Base-by-base conservation (phyloP, 2,797 vertebrate species). In the Corythornis leucogaster region DNA sequence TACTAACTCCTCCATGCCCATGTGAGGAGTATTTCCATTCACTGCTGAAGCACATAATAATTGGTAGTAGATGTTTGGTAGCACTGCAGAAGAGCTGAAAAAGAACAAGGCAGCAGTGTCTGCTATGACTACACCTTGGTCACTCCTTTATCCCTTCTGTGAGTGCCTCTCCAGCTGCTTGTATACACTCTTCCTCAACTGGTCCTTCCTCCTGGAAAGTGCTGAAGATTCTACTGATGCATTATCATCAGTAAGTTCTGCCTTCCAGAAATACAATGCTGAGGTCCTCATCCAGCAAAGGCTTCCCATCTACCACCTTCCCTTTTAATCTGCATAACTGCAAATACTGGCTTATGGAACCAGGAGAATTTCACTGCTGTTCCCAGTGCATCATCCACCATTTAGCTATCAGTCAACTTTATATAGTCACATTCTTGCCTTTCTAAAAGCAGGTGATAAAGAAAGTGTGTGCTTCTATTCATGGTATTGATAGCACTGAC, bases 271-370 rank as follows among this genome's bases (percentile, higher is more conserved):
- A 21, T 13, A 35, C 11, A 28, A 12, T 54, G 17, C 46, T 68
- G 50, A 45, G 12, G 3, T 38, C 19, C n/a, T 35, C 22, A 19
- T 14, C 11, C 45, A 51, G 31, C 0, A 0, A 51, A 19, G 4
- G 21, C 48, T 81, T 80, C 50, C 42, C 64, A 12, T 30, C 31
- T 15, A 1, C n/a, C 46, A 18, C 31, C 7, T 77, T 85, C 13
- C 31, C 31, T 83, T 79, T 83, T n/a, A 45, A 57, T 77, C 63
- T 81, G 15, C 31, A 25, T 42, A 30, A 15, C 48, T 78, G 62
- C 42, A 87, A 83, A 45, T 33, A 11, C 9, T 40, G 30, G 12
- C 17, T 70, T 53, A 26, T 45, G 57, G 59, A 50, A 61, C 6
- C 24, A 46, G 42, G 18, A 43, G 9, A n/a, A 58, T 76, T 58